Evolutionary conservation across 2,888 invertebrate genomes (phyloP), one percentile per base, ranked within the genome.

Genomic region (Diaphora mendica): DNA sequence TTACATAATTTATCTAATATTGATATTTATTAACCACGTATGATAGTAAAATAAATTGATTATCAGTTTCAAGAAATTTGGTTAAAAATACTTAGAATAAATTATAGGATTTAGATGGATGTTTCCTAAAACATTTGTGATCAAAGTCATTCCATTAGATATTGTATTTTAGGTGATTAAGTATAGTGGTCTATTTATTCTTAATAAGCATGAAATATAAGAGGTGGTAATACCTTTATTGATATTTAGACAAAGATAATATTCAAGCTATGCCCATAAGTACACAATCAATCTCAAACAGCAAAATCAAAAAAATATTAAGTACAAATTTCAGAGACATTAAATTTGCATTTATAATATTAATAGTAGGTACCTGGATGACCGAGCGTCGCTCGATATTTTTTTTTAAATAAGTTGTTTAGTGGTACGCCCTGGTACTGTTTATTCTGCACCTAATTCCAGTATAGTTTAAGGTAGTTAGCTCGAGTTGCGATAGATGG

Each of bases 81-180:
- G 17, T 35, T 11, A 59, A 39, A 39, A 35, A 20, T 15, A 74
- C 66, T 74, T 51, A 72, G 23, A 68, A 64, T 70, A 42, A 65
- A 64, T 26, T 72, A 78, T 74, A 71, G 64, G 70, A 64, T 30
- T 64, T 68, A 70, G 64, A 23, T 71, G n/a, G 70, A 72, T 35
- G 74, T 79, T 81, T 76, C 79, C 77, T 83, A 76, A 73, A 80
- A 84, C 77, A 71, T 77, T 83, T 88, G 89, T 89, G 89, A 89
- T 89, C 85, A 80, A 86, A 87, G 82, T 87, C 90, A 90, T 90
- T 90, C 90, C 90, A 87, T 83, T 80, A 84, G 79, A 79, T 70
- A 78, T 80, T 51, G 75, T 78, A 73, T 76, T 77, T 78, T 76
- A 77, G 71, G 71, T 82, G 81, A 78, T 77, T 83, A 81, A 84